Evolutionary conservation across 2,888 invertebrate genomes (phyloP).

Genomic region (Hetaerina titia): DNA sequence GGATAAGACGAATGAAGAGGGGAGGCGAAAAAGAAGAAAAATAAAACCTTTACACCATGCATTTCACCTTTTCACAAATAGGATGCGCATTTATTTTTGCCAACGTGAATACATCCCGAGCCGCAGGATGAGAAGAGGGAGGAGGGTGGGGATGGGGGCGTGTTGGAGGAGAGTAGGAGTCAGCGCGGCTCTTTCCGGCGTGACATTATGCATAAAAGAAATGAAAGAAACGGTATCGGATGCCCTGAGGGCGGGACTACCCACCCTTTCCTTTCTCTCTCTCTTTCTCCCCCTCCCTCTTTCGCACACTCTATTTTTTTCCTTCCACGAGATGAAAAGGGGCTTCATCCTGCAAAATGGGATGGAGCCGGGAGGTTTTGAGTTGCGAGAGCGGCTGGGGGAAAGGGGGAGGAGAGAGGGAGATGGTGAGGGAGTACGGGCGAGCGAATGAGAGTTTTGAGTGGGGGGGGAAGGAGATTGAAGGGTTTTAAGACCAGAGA

Average conservation of each 20-base stretch:
- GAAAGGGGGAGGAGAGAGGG: background rate
- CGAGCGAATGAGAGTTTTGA: background rate
- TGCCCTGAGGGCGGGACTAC: background rate
- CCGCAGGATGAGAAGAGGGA: background rate
- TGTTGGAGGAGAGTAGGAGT: background rate
- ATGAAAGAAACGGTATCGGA: slow-evolving; percentile 24
- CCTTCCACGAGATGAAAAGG: slow-evolving; percentile 12
- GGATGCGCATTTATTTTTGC: slow-evolving; percentile 16
- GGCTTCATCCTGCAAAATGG: slow-evolving; percentile 4
- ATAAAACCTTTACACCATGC: background rate
- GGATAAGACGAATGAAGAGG: background rate
- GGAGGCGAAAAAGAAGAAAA: background rate
- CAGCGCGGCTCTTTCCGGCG: background rate
- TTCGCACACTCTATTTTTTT: background rate
- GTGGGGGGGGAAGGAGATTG: background rate
- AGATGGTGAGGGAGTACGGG: background rate
- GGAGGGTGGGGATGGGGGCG: background rate
- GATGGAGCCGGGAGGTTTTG: slow-evolving; percentile 14
- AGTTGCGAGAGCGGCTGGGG: background rate
- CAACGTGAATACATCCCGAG: background rate
- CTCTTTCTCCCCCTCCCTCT: background rate
- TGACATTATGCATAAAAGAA: slow-evolving; percentile 35
- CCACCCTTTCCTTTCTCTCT: background rate
- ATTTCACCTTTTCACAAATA: background rate
- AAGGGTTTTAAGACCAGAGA: background rate